These are phyloP conservation scores for Armadillidium nasatum DNA, from an alignment of 1,140 invertebrate genomes.

Conservation along the genomic window DNA sequence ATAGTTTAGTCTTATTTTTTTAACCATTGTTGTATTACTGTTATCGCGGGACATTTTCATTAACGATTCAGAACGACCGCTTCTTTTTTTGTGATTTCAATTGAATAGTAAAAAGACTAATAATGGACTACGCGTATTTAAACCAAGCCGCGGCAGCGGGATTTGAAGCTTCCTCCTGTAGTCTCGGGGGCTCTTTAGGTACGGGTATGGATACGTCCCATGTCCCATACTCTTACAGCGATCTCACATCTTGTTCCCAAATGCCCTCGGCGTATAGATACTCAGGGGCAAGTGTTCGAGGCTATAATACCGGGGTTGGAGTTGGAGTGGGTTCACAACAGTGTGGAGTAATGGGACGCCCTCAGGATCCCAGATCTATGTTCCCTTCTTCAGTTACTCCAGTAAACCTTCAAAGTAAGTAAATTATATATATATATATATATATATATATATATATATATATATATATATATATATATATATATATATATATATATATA, in stretches of 20 bases:
- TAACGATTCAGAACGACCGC: too few relatives aligned
- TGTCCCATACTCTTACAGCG: conserved; percentile 73
- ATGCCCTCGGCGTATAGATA: conserved; percentile 61
- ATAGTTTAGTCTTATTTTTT: too few relatives aligned
- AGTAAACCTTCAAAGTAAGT: too few relatives aligned
- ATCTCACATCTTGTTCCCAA: conserved; percentile 77
- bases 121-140: conserved; percentile 67
- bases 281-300: conserved; percentile 39
- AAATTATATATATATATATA: too few relatives aligned
- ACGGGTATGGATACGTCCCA: conserved; percentile 58
- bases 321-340: conserved; percentile 43
- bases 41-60: too few relatives aligned
- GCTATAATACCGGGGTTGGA: conserved; percentile 37
- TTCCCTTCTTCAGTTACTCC: conserved; percentile 43
- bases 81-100: too few relatives aligned
- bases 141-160: conserved; percentile 63
- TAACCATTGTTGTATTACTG: too few relatives aligned
- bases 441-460: not conserved
- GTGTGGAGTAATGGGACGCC: conserved; percentile 42
- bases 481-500: conserved; percentile 22
- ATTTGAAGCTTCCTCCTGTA: conserved; percentile 62
- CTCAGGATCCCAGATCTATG: conserved; percentile 42
- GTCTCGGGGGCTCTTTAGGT: conserved; percentile 56
- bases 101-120: too few relatives aligned
- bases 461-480: not conserved